phyloP scores from a whole-genome alignment of 2,888 invertebrate species.

The Ophioninae sp. region DNA sequence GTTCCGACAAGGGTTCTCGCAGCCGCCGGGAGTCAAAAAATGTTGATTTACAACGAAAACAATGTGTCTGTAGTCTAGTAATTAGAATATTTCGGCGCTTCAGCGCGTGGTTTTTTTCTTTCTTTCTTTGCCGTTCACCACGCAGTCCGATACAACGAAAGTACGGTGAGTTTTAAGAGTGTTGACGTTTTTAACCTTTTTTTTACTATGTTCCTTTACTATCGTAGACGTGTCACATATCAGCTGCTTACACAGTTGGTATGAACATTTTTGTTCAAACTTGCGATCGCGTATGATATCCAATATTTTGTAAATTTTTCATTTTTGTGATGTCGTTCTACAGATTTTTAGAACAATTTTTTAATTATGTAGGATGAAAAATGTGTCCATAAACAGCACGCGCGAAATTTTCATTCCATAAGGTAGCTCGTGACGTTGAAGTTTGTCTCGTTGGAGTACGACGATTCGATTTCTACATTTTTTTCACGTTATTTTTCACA shows the following conservation, averaged over 20 bases:
- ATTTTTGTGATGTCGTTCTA: not conserved
- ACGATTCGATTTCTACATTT: not conserved
- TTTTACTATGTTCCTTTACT: not conserved
- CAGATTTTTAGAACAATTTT: conserved; percentile 1
- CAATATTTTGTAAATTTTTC: not conserved
- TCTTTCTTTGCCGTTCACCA: conserved; percentile 6
- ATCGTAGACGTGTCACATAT: conserved; percentile 72
- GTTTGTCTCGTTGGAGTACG: not conserved
- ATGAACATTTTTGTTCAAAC: not conserved
- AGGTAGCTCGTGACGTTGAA: conserved; percentile 37
- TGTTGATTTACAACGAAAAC: conserved; percentile 43
- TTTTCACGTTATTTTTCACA: too few relatives aligned
- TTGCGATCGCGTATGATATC: conserved; percentile 10
- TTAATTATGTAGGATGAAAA: conserved; percentile 15
- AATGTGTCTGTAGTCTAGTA: conserved; percentile 60
- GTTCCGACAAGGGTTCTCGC: conserved; percentile 65
- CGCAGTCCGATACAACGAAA: conserved; percentile 1
- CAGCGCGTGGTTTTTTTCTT: conserved; percentile 15
- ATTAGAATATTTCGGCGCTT: conserved; percentile 15
- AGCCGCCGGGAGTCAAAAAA: conserved; percentile 63
- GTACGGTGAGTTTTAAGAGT: conserved; percentile 49
- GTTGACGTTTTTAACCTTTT: conserved; percentile 52
- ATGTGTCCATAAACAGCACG: conserved; percentile 49
- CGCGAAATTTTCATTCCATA: conserved; percentile 57
- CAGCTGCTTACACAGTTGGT: conserved; percentile 9